phyloP scores from a whole-genome alignment of 64 coral and sea anemone genomes.

The Stylophora pistillata region DNA sequence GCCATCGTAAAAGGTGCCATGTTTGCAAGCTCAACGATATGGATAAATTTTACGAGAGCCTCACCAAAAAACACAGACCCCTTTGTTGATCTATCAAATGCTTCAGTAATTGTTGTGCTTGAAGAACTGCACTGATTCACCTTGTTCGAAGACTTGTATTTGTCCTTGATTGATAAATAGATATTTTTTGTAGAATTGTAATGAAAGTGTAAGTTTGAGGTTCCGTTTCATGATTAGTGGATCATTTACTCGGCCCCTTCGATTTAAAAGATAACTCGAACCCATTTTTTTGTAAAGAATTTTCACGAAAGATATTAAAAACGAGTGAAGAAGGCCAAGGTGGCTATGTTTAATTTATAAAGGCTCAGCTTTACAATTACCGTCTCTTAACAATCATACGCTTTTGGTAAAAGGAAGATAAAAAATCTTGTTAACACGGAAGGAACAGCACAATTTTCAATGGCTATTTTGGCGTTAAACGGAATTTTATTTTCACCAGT shows the following conservation, averaged over 20 bases:
- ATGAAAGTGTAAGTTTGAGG: background rate
- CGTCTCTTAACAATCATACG: constrained; percentile 26
- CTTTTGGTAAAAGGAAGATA: background rate
- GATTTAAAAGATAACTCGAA: background rate
- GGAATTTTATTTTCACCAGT: constrained; percentile 32
- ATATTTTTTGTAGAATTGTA: background rate
- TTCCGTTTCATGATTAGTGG: background rate
- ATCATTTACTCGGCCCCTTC: background rate
- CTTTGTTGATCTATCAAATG: background rate
- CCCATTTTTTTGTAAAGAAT: background rate
- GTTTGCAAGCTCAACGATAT: too few species aligned
- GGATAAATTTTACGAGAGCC: too few species aligned
- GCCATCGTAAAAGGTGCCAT: too few species aligned
- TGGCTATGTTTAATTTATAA: constrained; percentile 48
- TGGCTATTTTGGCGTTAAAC: constrained; percentile 41
- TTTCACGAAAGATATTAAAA: constrained; percentile 29
- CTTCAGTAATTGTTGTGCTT: background rate
- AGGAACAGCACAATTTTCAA: constrained; percentile 27
- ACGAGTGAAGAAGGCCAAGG: constrained; percentile 21
- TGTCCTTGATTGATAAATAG: background rate
- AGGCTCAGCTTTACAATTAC: constrained; percentile 24
- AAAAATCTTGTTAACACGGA: constrained; percentile 31
- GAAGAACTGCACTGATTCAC: constrained; percentile 13
- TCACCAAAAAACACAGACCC: background rate
- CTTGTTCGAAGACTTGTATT: background rate